These are phyloP conservation scores for Cantharis rustica DNA, from an alignment of 2,888 invertebrate genomes.

Conservation along the genomic window DNA sequence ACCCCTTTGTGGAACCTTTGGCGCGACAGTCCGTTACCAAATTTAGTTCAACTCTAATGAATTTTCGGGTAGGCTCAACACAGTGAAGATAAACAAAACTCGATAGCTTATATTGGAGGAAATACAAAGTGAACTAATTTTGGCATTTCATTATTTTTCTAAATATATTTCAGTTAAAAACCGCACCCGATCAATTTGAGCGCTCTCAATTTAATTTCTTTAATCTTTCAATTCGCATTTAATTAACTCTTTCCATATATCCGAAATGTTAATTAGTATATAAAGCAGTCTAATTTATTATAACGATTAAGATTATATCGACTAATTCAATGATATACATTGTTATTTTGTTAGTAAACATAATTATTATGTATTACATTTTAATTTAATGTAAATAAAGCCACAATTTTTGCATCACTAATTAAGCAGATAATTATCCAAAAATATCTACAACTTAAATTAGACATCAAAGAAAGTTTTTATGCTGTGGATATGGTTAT, in stretches of 20 bases:
- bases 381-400: background rate
- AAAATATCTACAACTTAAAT: background rate
- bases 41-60: conserved; percentile 18
- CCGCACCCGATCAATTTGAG: background rate
- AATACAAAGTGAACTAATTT: conserved; percentile 3
- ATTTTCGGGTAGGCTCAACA: conserved; percentile 13
- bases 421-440: background rate
- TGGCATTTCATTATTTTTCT: background rate
- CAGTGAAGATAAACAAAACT: conserved; percentile 10
- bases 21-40: conserved; percentile 13
- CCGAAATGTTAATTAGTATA: background rate
- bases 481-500: background rate
- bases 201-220: background rate
- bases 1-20: conserved; percentile 14
- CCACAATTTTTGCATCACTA: background rate
- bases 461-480: background rate
- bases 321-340: background rate
- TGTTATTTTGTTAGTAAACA: background rate
- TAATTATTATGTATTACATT: background rate
- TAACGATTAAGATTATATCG: background rate
- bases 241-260: background rate
- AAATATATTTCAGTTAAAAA: background rate
- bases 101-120: background rate
- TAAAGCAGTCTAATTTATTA: background rate
- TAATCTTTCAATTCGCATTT: background rate